Conservation (phyloP, 2,797 vertebrate genomes). For the Sebastes glaucus region DNA sequence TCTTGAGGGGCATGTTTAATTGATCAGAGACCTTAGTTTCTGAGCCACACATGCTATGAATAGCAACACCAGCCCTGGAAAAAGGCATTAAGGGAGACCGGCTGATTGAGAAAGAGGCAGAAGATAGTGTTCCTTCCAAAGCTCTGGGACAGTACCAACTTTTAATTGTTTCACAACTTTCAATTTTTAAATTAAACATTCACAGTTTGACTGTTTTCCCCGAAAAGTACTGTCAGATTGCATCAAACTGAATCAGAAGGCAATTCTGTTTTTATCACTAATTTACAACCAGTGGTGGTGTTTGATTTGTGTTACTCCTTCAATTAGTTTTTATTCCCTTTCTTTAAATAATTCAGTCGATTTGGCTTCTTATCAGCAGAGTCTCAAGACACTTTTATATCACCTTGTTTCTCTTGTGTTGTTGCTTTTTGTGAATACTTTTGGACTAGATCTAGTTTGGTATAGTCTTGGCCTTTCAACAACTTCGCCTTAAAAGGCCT, state of each 20-base stretch:
- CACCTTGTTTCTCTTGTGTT: neutral
- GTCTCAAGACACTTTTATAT: neutral
- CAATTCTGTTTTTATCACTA: neutral
- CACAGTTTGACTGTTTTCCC: neutral
- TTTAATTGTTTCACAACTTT: slow-evolving; percentile 51
- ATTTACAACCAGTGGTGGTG: neutral
- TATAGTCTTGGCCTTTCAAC: neutral
- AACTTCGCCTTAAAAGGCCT: neutral
- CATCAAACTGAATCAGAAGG: slow-evolving; percentile 9
- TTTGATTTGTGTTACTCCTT: neutral
- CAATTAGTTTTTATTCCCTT: neutral
- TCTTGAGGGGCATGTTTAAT: slow-evolving; percentile 70
- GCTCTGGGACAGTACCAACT: slow-evolving; percentile 24
- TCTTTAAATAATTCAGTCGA: neutral
- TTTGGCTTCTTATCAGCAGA: neutral
- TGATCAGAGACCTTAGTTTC: slow-evolving; percentile 66
- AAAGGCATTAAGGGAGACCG: slow-evolving; percentile 9
- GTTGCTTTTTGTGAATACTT: neutral
- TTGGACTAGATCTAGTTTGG: neutral
- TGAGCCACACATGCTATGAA: slow-evolving; percentile 51
- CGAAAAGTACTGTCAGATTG: slow-evolving; percentile 19
- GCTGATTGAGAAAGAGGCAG: slow-evolving; percentile 13
- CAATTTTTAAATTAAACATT: slow-evolving; percentile 29
- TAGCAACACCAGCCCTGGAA: slow-evolving; percentile 35
- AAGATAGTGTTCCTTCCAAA: slow-evolving; percentile 26